Conservation (phyloP, 2,113 vertebrate species). For the Drymodes brunneopygia region DNA sequence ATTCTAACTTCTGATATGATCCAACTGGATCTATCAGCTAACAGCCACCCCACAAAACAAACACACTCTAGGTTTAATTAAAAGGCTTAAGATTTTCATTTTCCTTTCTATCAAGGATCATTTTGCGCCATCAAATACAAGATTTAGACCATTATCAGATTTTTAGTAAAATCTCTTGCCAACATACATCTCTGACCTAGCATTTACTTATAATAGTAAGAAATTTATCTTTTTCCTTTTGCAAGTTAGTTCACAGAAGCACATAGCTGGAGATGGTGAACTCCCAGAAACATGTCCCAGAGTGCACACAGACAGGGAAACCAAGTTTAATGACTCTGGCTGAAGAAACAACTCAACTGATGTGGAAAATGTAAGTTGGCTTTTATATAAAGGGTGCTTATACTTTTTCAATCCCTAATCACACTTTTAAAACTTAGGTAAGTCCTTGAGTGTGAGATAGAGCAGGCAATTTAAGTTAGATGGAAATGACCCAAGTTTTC, state of each 20-base stretch:
- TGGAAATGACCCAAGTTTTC: not conserved
- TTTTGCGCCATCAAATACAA: not conserved
- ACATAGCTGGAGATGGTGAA: not conserved
- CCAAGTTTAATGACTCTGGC: not conserved
- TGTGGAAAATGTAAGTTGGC: conserved; percentile 56
- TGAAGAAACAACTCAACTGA: conserved; percentile 15
- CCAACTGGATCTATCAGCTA: not conserved
- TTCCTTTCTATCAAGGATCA: not conserved
- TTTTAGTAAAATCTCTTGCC: not conserved
- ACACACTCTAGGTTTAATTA: not conserved
- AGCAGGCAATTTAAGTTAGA: not conserved
- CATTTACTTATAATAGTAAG: not conserved
- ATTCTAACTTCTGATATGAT: not conserved
- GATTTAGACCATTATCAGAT: not conserved
- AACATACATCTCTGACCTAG: not conserved
- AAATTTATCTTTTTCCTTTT: conserved; percentile 47
- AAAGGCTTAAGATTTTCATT: not conserved
- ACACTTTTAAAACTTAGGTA: conserved; percentile 40
- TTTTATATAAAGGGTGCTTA: conserved; percentile 65
- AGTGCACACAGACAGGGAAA: not conserved
- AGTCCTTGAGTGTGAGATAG: not conserved
- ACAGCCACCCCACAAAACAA: not conserved
- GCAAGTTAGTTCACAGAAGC: conserved; percentile 19
- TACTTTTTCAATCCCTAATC: conserved; percentile 38
- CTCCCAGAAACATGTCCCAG: not conserved